Conservation (phyloP, 2,797 vertebrate genomes). For the Anniella stebbinsi region DNA sequence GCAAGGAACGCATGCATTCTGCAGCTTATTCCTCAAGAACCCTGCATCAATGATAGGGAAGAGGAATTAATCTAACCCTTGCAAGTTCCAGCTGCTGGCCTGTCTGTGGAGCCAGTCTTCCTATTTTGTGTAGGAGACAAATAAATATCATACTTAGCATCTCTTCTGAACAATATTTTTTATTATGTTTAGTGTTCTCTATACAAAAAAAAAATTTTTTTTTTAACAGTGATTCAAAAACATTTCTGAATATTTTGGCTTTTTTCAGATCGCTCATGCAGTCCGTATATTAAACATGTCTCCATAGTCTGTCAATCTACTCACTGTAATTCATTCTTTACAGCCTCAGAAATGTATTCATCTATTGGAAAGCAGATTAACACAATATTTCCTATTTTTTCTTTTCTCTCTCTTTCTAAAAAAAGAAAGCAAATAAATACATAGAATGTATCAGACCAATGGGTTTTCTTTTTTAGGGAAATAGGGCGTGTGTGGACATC, state of each 20-base stretch:
- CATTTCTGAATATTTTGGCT: slow-evolving; percentile 78
- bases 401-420: slow-evolving; percentile 14
- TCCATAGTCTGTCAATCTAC: slow-evolving; percentile 63
- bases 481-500: slow-evolving; percentile 49
- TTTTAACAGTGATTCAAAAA: slow-evolving; percentile 80
- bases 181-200: slow-evolving; percentile 85
- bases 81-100: neutral
- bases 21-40: neutral
- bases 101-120: neutral
- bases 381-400: slow-evolving; percentile 49
- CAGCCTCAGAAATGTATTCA: slow-evolving; percentile 67
- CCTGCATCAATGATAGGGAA: neutral
- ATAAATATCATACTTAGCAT: neutral
- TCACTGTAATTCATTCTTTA: slow-evolving; percentile 57
- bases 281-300: slow-evolving; percentile 71
- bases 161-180: slow-evolving; percentile 78
- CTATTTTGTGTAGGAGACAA: slow-evolving; percentile 27
- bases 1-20: neutral
- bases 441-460: slow-evolving; percentile 49
- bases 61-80: slow-evolving; percentile 8
- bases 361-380: slow-evolving; percentile 70
- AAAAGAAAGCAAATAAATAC: slow-evolving; percentile 64
- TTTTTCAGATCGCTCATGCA: slow-evolving; percentile 80
- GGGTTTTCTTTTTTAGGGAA: slow-evolving; percentile 60
- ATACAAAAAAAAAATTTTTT: slow-evolving; percentile 81